These are phyloP conservation scores for Crepidodera aurea DNA, from an alignment of 2,888 invertebrate genomes.

Conservation along the genomic window DNA sequence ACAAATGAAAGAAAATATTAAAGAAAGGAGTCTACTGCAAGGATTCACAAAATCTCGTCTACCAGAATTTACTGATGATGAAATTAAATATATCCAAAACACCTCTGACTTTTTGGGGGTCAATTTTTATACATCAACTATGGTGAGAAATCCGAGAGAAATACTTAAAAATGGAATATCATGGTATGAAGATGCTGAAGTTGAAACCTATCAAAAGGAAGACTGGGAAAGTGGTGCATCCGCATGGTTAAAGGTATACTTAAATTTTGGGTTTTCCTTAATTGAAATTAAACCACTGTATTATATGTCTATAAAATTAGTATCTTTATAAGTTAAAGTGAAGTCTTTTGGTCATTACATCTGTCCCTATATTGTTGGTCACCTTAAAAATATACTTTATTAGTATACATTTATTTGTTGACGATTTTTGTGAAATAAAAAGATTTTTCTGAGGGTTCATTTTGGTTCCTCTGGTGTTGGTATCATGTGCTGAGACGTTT, in stretches of 20 bases:
- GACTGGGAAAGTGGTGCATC: constrained; percentile 31
- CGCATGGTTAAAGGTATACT: constrained; percentile 32
- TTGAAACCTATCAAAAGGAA: constrained; percentile 7
- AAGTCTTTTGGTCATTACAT: no score
- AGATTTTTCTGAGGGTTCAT: no score
- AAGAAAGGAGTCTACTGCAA: constrained; percentile 67
- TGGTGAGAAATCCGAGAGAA: constrained; percentile 54
- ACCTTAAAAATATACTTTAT: no score
- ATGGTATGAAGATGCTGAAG: constrained; percentile 18
- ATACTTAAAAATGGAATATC: constrained; percentile 62
- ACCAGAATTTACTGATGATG: constrained; percentile 68
- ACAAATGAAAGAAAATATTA: constrained; percentile 68
- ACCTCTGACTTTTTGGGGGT: constrained; percentile 76
- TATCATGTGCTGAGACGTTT: no score
- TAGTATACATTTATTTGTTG: no score
- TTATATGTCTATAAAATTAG: no score
- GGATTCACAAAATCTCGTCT: constrained; percentile 69
- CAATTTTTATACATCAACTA: constrained; percentile 74
- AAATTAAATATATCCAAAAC: constrained; percentile 65
- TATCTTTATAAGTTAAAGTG: no score
- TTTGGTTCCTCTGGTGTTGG: no score
- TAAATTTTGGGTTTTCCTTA: no score
- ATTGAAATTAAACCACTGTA: no score
- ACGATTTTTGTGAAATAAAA: no score
- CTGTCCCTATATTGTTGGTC: no score